Conservation (phyloP, 2,797 vertebrate genomes). For the Furcifer pardalis region DNA sequence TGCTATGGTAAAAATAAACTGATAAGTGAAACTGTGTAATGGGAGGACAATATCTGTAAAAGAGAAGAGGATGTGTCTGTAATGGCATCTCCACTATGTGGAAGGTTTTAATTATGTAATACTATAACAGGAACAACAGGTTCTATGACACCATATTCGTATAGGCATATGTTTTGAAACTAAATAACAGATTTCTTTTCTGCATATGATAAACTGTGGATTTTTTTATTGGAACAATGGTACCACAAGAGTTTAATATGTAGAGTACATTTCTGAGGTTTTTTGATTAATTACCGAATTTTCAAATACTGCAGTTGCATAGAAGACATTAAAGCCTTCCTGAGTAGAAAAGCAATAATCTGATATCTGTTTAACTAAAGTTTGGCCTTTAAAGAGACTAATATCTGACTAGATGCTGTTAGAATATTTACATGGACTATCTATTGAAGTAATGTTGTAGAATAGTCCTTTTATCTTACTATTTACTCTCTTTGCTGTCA, state of each 20-base stretch:
- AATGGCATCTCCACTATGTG: neutral
- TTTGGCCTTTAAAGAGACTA: too few relatives aligned
- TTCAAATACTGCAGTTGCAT: neutral
- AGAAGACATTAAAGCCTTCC: too few relatives aligned
- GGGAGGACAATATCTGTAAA: neutral
- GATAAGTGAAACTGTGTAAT: neutral
- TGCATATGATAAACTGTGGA: neutral
- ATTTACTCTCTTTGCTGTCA: too few relatives aligned
- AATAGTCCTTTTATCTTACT: too few relatives aligned
- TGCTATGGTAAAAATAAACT: neutral
- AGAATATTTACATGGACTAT: too few relatives aligned
- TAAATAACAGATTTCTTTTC: neutral
- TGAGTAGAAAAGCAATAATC: too few relatives aligned
- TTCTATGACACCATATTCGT: neutral
- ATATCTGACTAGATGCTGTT: too few relatives aligned
- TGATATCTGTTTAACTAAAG: too few relatives aligned
- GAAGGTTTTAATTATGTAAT: neutral
- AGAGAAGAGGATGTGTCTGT: neutral
- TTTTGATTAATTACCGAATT: neutral
- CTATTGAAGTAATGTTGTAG: too few relatives aligned
- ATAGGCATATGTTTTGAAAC: neutral
- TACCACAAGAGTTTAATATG: neutral
- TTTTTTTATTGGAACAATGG: neutral
- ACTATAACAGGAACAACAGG: neutral
- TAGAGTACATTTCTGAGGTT: neutral